Base-by-base conservation (phyloP, 92 coral and sea anemone species). In the Epizoanthus ramosus region DNA sequence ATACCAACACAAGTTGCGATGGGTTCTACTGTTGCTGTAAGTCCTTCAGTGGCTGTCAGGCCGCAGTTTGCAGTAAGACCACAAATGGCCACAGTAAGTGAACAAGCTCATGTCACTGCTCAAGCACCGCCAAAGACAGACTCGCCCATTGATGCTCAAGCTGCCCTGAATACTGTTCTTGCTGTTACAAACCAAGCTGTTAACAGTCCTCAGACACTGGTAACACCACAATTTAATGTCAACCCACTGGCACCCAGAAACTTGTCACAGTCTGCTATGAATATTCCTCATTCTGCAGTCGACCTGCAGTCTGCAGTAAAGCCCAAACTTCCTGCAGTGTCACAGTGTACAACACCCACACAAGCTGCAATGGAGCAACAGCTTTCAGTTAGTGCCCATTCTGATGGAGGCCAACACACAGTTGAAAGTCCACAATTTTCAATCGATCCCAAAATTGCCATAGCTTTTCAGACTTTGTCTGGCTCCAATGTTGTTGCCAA, bases 11-110 rank as follows among this genome's bases (percentile, higher is more conserved):
- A 68, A 12, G 22, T 58, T 59, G 9, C 58, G 45, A 19, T 77
- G 16, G 82, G 50, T 19, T 77, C 82, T 18, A 47, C 61, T 45
- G 66, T 61, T 41, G 24, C 71, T 13, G 41, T 69, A 59, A 77
- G 68, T 6, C 43, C 24, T 9, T 43, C 59, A 43, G 71, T 77
- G 41, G 47, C 52, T n/a, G 6, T 61, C 2, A 71, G 71, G 12
- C 19, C 52, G 3, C 70, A 41, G n/a, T 77, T 39, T 77, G 59
- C 82, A 0, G 19, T 22, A 2, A 60, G 47, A 43, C 43, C 71
- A 19, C 82, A 77, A 50, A 50, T 50, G 21, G 17, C 52, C 10
- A 10, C 22, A 5, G 18, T 37, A 22, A 12, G 45, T 41, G 70
- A 61, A 41, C 82, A 77, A 43, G 19, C 70, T 61, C 21, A 12